phyloP scores from a whole-genome alignment of 1,140 invertebrate genomes.

The Drosophila tropicalis region DNA sequence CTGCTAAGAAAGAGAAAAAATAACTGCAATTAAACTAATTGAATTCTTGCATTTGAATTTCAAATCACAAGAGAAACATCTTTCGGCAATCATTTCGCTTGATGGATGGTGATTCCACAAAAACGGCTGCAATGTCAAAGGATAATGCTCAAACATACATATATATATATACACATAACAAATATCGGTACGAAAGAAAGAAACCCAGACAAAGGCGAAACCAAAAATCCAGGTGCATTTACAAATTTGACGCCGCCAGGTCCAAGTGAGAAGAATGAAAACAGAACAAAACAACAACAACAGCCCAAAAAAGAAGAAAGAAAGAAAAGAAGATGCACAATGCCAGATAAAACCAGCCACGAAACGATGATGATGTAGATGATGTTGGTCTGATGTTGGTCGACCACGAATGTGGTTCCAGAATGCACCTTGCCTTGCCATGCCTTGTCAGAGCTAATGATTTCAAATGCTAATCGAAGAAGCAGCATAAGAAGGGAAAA shows the following conservation, averaged over 20 bases:
- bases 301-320: constrained; percentile 14
- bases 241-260: constrained; percentile 78
- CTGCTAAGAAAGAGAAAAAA: constrained; percentile 43
- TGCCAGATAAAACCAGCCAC: constrained; percentile 68
- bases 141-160: constrained; percentile 60
- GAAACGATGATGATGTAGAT: constrained; percentile 52
- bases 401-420: constrained; percentile 71
- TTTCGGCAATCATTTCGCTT: constrained; percentile 76
- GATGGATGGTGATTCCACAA: constrained; percentile 74
- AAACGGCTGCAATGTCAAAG: constrained; percentile 77
- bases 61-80: constrained; percentile 76
- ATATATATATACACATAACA: constrained; percentile 58
- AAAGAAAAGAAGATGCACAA: constrained; percentile 74
- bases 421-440: constrained; percentile 71
- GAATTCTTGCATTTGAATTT: constrained; percentile 73
- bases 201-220: constrained; percentile 60
- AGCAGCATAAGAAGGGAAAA: constrained; percentile 8
- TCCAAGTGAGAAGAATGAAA: constrained; percentile 57
- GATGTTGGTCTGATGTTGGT: constrained; percentile 49
- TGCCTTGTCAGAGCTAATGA: constrained; percentile 59
- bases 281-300: constrained; percentile 34
- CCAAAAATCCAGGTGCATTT: constrained; percentile 78
- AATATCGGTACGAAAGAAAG: constrained; percentile 57
- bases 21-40: constrained; percentile 78
- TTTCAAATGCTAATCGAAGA: constrained; percentile 78